These are phyloP conservation scores for Corella eumyota DNA, from an alignment of 23 tunicate species.

Conservation along the genomic window DNA sequence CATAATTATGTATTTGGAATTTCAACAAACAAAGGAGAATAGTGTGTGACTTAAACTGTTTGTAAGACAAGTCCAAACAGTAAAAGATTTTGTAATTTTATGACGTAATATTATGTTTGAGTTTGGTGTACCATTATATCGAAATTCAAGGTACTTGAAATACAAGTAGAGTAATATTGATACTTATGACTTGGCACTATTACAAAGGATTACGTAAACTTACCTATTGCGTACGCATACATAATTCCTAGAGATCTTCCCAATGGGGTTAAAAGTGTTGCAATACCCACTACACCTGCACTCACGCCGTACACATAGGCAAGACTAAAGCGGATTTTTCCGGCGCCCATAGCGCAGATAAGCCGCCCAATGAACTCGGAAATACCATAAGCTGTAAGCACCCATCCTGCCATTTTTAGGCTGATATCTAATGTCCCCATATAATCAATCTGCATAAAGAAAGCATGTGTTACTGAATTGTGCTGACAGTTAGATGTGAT, in stretches of 20 bases:
- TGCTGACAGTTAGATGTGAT: too few relatives aligned
- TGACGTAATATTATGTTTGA: not conserved
- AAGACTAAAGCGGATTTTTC: constrained; percentile 36
- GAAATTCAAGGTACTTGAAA: not conserved
- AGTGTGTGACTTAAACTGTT: not conserved
- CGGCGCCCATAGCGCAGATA: constrained; percentile 39
- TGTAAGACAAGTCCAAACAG: not conserved
- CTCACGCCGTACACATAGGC: constrained; percentile 58
- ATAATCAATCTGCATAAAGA: constrained; percentile 44
- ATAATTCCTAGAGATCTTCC: constrained; percentile 42
- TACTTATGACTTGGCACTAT: not conserved
- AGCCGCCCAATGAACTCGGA: constrained; percentile 63
- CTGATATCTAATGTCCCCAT: constrained; percentile 45
- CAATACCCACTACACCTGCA: constrained; percentile 41
- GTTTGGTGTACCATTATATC: not conserved
- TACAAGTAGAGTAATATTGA: not conserved
- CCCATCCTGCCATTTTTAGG: constrained; percentile 20
- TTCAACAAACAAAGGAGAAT: not conserved
- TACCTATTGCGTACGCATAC: constrained; percentile 64
- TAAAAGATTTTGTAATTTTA: not conserved
- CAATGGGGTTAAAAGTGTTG: constrained; percentile 41
- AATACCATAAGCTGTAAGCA: constrained; percentile 58
- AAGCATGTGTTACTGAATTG: too few relatives aligned
- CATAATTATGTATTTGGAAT: too few relatives aligned
- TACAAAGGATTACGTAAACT: constrained; percentile 3